Conservation (phyloP, 2,797 vertebrate species). For the Phataginus tricuspis region DNA sequence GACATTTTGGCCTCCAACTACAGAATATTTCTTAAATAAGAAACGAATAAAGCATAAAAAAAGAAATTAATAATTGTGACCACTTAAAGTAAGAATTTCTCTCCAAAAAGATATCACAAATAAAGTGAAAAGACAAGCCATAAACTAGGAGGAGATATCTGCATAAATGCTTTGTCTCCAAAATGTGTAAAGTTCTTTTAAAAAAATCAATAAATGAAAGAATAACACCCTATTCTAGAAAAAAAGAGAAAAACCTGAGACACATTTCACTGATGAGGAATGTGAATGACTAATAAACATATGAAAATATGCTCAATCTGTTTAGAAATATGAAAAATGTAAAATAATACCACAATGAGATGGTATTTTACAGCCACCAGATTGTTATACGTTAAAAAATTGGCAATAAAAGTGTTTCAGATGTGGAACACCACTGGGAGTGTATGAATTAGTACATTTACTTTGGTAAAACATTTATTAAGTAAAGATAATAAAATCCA, state of each 20-base stretch:
- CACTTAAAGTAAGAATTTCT: background rate
- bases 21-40: background rate
- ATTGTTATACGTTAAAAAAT: background rate
- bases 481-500: slow-evolving; percentile 14
- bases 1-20: background rate
- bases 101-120: background rate
- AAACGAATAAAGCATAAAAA: background rate
- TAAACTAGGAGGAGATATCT: background rate
- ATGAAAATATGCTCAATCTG: background rate
- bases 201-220: background rate
- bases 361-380: background rate
- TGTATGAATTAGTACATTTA: background rate
- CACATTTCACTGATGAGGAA: background rate
- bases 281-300: background rate
- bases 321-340: background rate
- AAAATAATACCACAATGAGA: background rate
- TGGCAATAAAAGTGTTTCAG: background rate
- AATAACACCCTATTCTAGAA: background rate
- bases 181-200: background rate
- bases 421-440: background rate
- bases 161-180: background rate
- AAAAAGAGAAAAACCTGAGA: background rate
- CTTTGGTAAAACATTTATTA: background rate
- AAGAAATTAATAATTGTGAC: slow-evolving; percentile 5
- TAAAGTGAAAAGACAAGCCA: background rate